Conservation (phyloP, 92 coral and sea anemone species). For the Muricea muricata region DNA sequence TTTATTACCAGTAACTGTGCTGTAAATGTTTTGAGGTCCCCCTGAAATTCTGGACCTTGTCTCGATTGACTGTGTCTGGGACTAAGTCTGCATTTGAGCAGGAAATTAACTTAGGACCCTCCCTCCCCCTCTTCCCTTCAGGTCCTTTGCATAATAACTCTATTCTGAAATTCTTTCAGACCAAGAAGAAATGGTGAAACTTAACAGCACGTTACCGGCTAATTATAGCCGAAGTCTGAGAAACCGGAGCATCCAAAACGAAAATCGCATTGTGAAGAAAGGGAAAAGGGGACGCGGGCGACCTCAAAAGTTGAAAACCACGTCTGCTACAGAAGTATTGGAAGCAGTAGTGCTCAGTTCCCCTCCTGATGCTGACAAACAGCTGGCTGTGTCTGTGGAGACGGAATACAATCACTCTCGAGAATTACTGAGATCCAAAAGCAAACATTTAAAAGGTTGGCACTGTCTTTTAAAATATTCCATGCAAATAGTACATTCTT, state of each 20-base stretch:
- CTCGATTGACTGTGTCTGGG: too few relatives aligned
- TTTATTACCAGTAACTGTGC: too few relatives aligned
- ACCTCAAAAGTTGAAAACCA: neutral
- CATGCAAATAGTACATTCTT: too few relatives aligned
- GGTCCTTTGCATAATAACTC: neutral
- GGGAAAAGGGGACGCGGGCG: conserved; percentile 9
- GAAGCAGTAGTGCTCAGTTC: too few relatives aligned
- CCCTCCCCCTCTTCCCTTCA: too few relatives aligned
- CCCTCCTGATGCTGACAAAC: neutral
- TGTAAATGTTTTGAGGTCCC: too few relatives aligned
- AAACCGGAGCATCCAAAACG: neutral
- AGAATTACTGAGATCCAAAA: neutral
- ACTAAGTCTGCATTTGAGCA: too few relatives aligned
- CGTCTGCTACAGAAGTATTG: too few relatives aligned
- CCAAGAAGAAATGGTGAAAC: conserved; percentile 9
- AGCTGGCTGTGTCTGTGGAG: neutral
- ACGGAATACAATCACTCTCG: neutral
- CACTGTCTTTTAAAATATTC: neutral
- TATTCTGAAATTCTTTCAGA: neutral
- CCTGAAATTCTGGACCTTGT: too few relatives aligned
- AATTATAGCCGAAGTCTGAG: neutral
- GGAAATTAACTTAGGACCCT: too few relatives aligned
- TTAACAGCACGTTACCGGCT: neutral
- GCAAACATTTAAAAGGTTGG: neutral
- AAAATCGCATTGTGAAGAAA: conserved; percentile 26